Base-by-base conservation (phyloP, 2,888 invertebrate genomes). In the Colostygia pectinataria region DNA sequence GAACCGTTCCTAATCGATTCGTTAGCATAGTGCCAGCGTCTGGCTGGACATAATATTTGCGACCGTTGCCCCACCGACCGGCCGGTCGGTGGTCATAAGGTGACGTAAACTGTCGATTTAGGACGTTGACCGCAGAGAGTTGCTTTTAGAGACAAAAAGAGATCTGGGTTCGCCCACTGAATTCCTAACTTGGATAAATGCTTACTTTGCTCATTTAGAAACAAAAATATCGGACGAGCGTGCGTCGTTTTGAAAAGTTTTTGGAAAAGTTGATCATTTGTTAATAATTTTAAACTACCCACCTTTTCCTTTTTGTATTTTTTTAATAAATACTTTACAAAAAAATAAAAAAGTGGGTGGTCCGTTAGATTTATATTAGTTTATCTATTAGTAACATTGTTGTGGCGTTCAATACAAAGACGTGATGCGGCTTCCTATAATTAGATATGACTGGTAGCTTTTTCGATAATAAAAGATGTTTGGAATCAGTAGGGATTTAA, bases 1-100 rank as follows among this genome's bases (percentile, higher is more conserved):
- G 62, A 75, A 74, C 77, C 77, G 72, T 77, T 64, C 68, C 74
- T 62, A 82, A 82, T 83, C 76, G 72, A 80, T 83, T 83, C 70
- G 74, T 74, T 72, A 74, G 70, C 70, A 72, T 63, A 69, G 64
- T 71, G 69, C 65, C 70, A 68, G 71, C 72, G 71, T 72, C 74
- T 63, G 65, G 72, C n/a, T n/a, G n/a, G n/a, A n/a, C n/a, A n/a
- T 74, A 66, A 75, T 68, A 71, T 80, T 74, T 72, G 68, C 71
- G 73, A 66, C 63, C 56, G 48, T 64, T 58, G 68, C 54, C 63
- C 59, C 57, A 62, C 54, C 64, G 68, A 27, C 47, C 33, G n/a
- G 10, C 52, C 64, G 70, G 37, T 48, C 24, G 41, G 27, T 48
- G 38, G 71, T 78, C 74, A 73, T 74, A 73, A 71, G 68, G 66